These are phyloP conservation scores for Enteromius mattozi DNA, from an alignment of 2,797 vertebrate genomes.

Conservation along the genomic window DNA sequence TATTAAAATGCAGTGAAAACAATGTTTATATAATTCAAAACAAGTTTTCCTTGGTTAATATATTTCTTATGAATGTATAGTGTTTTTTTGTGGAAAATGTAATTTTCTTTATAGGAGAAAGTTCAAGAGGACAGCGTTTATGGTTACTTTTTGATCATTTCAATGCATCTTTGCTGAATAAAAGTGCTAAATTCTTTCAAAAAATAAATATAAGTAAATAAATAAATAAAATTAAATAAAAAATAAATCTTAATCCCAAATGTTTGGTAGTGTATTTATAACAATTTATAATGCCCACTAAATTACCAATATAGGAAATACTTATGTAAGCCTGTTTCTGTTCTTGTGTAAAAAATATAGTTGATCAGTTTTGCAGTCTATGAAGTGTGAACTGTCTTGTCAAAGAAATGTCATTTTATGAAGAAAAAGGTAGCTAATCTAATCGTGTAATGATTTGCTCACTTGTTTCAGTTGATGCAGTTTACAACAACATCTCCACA, in stretches of 20 bases:
- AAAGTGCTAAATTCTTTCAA: neutral
- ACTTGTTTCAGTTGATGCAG: neutral
- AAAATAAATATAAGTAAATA: neutral
- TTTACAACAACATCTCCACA: neutral
- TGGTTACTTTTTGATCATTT: neutral
- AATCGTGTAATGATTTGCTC: neutral
- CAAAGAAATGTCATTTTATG: conserved; percentile 1
- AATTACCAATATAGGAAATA: neutral
- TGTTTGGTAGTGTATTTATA: neutral
- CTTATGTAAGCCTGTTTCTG: neutral
- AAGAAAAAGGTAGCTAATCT: neutral
- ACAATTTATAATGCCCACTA: neutral
- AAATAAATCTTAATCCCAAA: neutral
- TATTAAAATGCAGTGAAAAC: neutral
- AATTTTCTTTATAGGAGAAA: neutral
- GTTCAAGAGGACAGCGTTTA: neutral
- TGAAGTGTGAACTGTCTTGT: neutral
- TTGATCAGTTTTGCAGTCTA: neutral
- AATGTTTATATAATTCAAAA: neutral
- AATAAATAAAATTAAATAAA: too few relatives aligned
- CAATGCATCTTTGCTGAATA: neutral
- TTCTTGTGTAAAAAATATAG: neutral
- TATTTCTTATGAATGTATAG: neutral
- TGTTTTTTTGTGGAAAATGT: neutral
- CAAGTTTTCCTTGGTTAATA: neutral